phyloP scores from a whole-genome alignment of 2,888 invertebrate species.

The Dryobota labecula region DNA sequence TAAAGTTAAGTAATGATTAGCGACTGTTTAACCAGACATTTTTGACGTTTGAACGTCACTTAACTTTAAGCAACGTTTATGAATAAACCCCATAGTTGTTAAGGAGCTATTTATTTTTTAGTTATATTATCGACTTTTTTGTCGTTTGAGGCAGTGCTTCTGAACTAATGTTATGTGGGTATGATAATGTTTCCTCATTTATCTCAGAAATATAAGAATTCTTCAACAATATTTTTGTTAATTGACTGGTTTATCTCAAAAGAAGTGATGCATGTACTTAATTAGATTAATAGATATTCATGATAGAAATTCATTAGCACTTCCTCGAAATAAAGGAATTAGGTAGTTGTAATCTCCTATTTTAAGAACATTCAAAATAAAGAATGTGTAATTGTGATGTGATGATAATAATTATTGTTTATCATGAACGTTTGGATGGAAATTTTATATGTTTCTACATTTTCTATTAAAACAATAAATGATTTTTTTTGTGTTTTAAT shows the following conservation, averaged over 20 bases:
- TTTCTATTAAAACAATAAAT: conserved; percentile 62
- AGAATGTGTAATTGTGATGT: conserved; percentile 66
- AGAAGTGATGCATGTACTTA: background rate
- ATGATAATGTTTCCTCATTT: background rate
- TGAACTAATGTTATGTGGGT: conserved; percentile 61
- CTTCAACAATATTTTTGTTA: background rate
- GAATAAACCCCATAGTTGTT: conserved; percentile 62
- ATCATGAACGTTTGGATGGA: conserved; percentile 45
- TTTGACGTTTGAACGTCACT: no score
- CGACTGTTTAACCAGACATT: no score
- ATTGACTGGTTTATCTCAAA: background rate
- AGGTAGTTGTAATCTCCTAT: conserved; percentile 49
- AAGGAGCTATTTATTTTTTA: conserved; percentile 74
- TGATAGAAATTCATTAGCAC: conserved; percentile 77
- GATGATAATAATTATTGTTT: conserved; percentile 42
- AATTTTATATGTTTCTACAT: conserved; percentile 63
- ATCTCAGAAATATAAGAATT: background rate
- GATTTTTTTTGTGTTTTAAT: conserved; percentile 31
- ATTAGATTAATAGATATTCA: background rate
- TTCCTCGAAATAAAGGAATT: conserved; percentile 79
- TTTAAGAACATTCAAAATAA: conserved; percentile 47
- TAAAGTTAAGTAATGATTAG: no score
- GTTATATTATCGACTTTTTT: conserved; percentile 52
- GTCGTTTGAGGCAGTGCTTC: conserved; percentile 86
- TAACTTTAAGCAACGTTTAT: no score